Percentiles rank a stretch among this genome's conserved stretches.
phyloP scores from a whole-genome alignment of 2,797 vertebrate species.

The Mastacembelus armatus region DNA sequence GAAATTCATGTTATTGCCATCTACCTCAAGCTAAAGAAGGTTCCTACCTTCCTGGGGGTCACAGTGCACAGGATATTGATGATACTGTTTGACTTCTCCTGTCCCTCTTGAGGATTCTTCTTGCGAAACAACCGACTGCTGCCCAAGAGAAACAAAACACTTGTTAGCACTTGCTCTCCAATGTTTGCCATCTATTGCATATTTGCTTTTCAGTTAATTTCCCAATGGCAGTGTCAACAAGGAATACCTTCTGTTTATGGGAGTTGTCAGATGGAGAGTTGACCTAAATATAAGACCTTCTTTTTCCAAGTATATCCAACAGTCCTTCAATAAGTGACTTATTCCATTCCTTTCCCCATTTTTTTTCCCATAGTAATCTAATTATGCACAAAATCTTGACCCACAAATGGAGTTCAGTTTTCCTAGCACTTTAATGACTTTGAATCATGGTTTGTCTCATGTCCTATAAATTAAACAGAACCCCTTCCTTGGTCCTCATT shows the following conservation, averaged over 20 bases:
- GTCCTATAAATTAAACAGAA: conserved; percentile 39
- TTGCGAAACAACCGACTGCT: conserved; percentile 87
- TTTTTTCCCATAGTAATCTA: neutral
- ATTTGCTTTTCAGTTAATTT: conserved; percentile 23
- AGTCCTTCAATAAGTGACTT: neutral
- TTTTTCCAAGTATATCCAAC: conserved; percentile 20
- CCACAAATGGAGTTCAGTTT: conserved; percentile 2
- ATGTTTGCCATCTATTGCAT: conserved; percentile 38
- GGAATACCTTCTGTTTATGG: conserved; percentile 34
- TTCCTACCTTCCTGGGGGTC: conserved; percentile 84
- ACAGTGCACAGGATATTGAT: conserved; percentile 88
- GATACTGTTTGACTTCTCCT: conserved; percentile 89
- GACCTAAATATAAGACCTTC: conserved; percentile 7
- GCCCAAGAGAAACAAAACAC: conserved; percentile 38
- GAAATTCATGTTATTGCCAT: neutral
- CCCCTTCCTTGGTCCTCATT: conserved; percentile 34
- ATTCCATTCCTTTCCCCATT: neutral
- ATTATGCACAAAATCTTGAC: neutral
- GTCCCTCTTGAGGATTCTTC: conserved; percentile 86
- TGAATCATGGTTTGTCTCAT: conserved; percentile 41
- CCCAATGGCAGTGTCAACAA: conserved; percentile 31
- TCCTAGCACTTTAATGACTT: conserved; percentile 15
- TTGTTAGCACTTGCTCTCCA: conserved; percentile 35
- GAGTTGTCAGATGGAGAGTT: conserved; percentile 14
- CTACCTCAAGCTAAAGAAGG: neutral